Evolutionary conservation across 2,113 vertebrate species (phyloP), one percentile per base, ranked within the genome.

Genomic region (Choloepus hoffmanni): DNA sequence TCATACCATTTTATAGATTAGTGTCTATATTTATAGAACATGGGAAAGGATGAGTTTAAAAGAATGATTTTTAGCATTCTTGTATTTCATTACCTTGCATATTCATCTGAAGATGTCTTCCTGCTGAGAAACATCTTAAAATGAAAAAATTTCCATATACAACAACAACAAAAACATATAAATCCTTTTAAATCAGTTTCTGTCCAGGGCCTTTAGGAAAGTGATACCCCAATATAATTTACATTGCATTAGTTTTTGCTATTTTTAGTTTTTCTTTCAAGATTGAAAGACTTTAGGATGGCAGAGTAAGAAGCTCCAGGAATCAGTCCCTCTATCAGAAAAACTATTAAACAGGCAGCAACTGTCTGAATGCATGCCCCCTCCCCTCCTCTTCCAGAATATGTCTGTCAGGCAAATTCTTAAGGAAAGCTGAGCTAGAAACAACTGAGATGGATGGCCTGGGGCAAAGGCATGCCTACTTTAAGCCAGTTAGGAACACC

Each of bases 201-300:
- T 76, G n/a, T 45, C 18, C 5, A 45, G 30, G 70, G 33, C 53
- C 12, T 81, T 83, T 68, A 65, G 24, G 30, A 85, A 90, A 58
- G 13, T 21, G 15, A 88, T 92, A 1, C 0, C 5, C 0, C 85
- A 33, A 76, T 60, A 43, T 60, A 89, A 9, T 58, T 84, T 50
- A 65, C 33, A 36, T 70, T 90, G 8, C 18, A 65, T 67, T 90
- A 86, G 26, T 18, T 72, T 63, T 85, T 88, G 3, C 48, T 77
- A 90, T n/a, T 89, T 93, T 77, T 85, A 72, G 8, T 48, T 70
- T 95, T 68, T 83, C 86, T 91, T 82, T 79, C 3, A 55, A 50
- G 15, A 85, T n/a, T 67, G 43, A 77, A 95, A 65, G 13, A 50
- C 14, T 88, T 96, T 73, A 53, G 55, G 19, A 58, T 58, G 55